These are phyloP conservation scores for Catamblyrhynchus diadema DNA, from an alignment of 2,797 vertebrate genomes.

Conservation along the genomic window DNA sequence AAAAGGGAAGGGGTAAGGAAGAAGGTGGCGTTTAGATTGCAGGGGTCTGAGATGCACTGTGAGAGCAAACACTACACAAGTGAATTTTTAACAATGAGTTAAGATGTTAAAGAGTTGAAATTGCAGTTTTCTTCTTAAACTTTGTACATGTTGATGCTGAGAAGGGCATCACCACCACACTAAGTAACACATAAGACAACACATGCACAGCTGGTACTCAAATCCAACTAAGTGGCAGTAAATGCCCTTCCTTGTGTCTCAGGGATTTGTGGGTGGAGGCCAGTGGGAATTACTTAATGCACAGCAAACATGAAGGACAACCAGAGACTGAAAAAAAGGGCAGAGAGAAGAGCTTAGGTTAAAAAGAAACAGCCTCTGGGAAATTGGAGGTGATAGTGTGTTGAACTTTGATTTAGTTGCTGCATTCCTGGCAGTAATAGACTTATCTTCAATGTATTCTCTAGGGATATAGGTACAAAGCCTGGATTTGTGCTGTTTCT, in stretches of 20 bases:
- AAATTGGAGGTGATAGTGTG: neutral
- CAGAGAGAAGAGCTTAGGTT: neutral
- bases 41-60: neutral
- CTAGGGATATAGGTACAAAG: neutral
- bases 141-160: neutral
- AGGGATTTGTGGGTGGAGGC: neutral
- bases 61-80: neutral
- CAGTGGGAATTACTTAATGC: neutral
- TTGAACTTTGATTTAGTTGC: slow-evolving; percentile 31
- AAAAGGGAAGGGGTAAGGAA: neutral
- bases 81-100: slow-evolving; percentile 18
- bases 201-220: neutral
- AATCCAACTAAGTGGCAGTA: neutral
- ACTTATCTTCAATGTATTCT: neutral
- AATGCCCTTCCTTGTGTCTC: neutral
- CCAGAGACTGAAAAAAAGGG: neutral
- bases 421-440: neutral
- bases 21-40: neutral
- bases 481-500: neutral
- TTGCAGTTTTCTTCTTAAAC: neutral
- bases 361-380: neutral
- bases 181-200: neutral
- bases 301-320: neutral
- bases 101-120: slow-evolving; percentile 22
- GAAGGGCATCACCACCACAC: neutral